phyloP scores from a whole-genome alignment of 2,888 invertebrate species.

The Silvanus unidentatus region DNA sequence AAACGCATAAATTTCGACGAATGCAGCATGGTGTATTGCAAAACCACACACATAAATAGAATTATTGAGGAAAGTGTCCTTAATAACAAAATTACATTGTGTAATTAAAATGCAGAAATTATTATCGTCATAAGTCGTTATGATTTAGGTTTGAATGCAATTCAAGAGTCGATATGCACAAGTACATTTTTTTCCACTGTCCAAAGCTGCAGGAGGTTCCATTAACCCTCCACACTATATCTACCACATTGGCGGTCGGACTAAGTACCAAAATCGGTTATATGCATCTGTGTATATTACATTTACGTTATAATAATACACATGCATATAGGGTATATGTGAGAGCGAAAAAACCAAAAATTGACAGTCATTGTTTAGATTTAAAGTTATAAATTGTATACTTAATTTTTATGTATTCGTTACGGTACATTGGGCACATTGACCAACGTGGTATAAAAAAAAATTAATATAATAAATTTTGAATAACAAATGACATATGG shows the following conservation, averaged over 20 bases:
- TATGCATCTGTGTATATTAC: no score
- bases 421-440: slow-evolving; percentile 13
- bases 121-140: slow-evolving; percentile 31
- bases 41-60: slow-evolving; percentile 26
- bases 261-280: slow-evolving; percentile 9
- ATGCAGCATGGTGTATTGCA: slow-evolving; percentile 13
- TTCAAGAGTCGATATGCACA: slow-evolving; percentile 10
- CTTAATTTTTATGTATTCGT: slow-evolving; percentile 19
- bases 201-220: slow-evolving; percentile 1
- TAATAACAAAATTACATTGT: slow-evolving; percentile 27
- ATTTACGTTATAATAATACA: neutral
- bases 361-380: slow-evolving; percentile 16
- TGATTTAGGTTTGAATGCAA: slow-evolving; percentile 24
- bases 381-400: slow-evolving; percentile 16
- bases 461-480: slow-evolving; percentile 17
- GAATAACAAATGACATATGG: slow-evolving; percentile 16
- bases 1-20: slow-evolving; percentile 28
- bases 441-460: slow-evolving; percentile 1
- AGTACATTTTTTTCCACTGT: slow-evolving; percentile 10
- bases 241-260: slow-evolving; percentile 7
- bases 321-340: neutral
- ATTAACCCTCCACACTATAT: neutral
- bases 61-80: slow-evolving; percentile 17
- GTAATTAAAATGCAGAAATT: slow-evolving; percentile 34
- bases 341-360: slow-evolving; percentile 11